Base-by-base conservation (phyloP, 2,797 vertebrate species). In the Carduelis carduelis region DNA sequence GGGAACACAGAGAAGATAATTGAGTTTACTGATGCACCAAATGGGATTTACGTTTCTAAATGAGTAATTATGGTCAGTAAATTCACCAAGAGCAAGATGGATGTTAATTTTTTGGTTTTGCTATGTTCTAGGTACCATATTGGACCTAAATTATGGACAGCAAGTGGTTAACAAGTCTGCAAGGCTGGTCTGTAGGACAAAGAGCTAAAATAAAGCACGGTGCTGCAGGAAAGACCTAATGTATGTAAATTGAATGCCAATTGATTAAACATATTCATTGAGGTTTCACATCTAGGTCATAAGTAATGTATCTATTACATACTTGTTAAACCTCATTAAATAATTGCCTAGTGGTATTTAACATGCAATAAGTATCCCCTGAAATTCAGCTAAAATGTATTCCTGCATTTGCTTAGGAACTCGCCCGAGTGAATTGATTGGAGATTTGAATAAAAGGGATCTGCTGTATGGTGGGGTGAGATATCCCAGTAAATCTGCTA, bases 321-420 rank as follows among this genome's bases (percentile, higher is more conserved):
- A 93, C 94, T 96, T 93, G 91, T 97, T 93, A 95, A 93, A 96
- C 82, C 69, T 97, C 93, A 94, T 97, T 91, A 95, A 96, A 97
- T 96, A 97, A 95, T 96, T 96, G 96, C 91, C 70, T 96, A 91
- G 90, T 97, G 96, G 95, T 97, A 97, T 97, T 97, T 97, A 96
- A 96, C 93, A 96, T 93, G 94, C 74, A 95, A 85, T 92, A 95
- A 59, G 23, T 70, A 95, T 83, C 90, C 68, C 55, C 81, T 89
- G 88, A 94, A 97, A 96, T 94, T 65, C 89, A 81, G 68, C 83
- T 91, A 8, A 74, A 95, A 92, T 68, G 83, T 93, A 93, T 96
- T 96, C 89, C 89, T 79, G 94, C 95, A 87, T 97, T 93, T 97
- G 77, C 96, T 97, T 91, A 95, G 94, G 95, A 97, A 34, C 47